Evolutionary conservation across 2,888 invertebrate species (phyloP).

Genomic region (Lypha dubia): DNA sequence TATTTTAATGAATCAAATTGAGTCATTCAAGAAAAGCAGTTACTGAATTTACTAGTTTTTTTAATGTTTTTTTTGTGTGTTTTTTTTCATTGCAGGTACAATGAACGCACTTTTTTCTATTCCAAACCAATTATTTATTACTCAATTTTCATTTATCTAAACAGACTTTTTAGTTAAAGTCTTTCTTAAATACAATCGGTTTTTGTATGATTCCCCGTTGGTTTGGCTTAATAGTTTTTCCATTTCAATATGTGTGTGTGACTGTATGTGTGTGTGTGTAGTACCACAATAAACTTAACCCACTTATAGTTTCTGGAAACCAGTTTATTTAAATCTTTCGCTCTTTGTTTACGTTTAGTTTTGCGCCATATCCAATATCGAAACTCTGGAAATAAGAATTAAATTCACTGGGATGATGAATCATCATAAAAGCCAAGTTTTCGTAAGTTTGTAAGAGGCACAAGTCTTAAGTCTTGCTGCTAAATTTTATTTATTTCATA

Average conservation of each 20-base stretch:
- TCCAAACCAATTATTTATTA: constrained; percentile 30
- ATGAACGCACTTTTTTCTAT: background rate
- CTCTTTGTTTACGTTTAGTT: constrained; percentile 35
- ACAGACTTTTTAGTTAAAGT: constrained; percentile 8
- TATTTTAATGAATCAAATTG: background rate
- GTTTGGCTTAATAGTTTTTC: constrained; percentile 31
- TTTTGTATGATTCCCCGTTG: constrained; percentile 25
- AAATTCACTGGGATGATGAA: constrained; percentile 47
- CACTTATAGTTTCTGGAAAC: constrained; percentile 57
- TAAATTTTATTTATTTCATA: background rate
- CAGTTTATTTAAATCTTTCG: constrained; percentile 46
- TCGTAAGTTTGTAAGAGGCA: constrained; percentile 15
- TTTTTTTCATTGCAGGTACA: background rate
- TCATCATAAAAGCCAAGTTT: constrained; percentile 63
- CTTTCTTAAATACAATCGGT: constrained; percentile 9
- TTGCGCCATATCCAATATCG: constrained; percentile 51
- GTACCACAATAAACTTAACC: constrained; percentile 63
- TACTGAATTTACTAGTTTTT: background rate
- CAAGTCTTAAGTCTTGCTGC: constrained; percentile 59
- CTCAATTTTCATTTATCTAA: constrained; percentile 23
- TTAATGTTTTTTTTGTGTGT: too few relatives aligned
- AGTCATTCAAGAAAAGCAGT: background rate
- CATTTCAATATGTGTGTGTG: constrained; percentile 31
- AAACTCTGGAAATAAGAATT: constrained; percentile 1
- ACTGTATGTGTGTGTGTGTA: constrained; percentile 40